Conservation (phyloP, 1,140 invertebrate genomes). For the Spodoptera frugiperda region DNA sequence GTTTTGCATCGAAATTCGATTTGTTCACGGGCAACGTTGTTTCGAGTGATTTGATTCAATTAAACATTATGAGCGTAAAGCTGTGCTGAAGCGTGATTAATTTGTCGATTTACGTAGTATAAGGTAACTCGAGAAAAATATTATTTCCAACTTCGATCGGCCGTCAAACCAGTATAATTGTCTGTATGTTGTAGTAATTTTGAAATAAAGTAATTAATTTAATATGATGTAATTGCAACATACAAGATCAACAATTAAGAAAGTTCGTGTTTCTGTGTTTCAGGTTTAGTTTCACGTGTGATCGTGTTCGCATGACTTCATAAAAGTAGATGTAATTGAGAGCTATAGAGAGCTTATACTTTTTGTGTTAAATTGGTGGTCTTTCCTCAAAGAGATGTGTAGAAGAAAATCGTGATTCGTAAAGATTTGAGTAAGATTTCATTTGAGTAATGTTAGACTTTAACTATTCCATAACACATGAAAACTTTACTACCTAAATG, state of each 20-base stretch:
- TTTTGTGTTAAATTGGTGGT: no score
- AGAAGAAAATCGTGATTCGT: no score
- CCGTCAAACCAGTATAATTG: conserved; percentile 46
- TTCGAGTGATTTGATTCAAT: conserved; percentile 77
- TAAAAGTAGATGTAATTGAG: neutral
- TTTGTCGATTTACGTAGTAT: conserved; percentile 52
- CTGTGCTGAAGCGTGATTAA: conserved; percentile 55
- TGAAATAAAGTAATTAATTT: conserved; percentile 27
- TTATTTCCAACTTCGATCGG: conserved; percentile 35
- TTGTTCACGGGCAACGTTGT: conserved; percentile 66
- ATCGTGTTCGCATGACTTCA: neutral
- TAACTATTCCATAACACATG: neutral
- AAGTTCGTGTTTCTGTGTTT: conserved; percentile 34
- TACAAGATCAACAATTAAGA: conserved; percentile 29
- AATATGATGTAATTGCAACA: conserved; percentile 35
- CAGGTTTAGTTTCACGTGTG: conserved; percentile 18
- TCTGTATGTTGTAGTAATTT: conserved; percentile 22
- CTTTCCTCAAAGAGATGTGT: no score
- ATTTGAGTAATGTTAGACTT: no score
- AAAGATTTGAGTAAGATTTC: no score
- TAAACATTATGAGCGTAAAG: conserved; percentile 68
- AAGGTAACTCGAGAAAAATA: conserved; percentile 45
- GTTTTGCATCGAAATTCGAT: conserved; percentile 68
- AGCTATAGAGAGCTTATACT: no score
- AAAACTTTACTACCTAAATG: neutral